Evolutionary conservation across 1,140 invertebrate genomes (phyloP), one percentile per base, ranked within the genome.

Genomic region (Bombus ignitus): DNA sequence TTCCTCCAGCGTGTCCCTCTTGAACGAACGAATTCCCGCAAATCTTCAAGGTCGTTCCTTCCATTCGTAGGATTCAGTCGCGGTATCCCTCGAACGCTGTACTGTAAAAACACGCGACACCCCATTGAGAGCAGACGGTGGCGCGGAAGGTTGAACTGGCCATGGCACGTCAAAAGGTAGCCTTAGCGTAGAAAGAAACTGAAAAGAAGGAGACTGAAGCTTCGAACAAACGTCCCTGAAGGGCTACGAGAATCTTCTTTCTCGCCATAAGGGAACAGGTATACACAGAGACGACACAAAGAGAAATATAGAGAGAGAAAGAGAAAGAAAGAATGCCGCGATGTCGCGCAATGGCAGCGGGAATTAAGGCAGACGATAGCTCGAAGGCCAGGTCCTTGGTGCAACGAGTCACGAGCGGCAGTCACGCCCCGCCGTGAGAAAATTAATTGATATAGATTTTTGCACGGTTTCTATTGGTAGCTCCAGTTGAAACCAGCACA

Each of bases 371-470:
- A 57, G 87, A 59, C 72, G 87, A 78, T 85, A 81, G 74, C 57
- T 74, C 79, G 87, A 89, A 89, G 87, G 71, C 73, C 87, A 37
- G 66, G 84, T 72, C 87, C 88, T 89, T 90, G 88, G 88, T 42
- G 47, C 82, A 87, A 90, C 88, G 82, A 90, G 88, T 80, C 85
- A 81, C 72, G 84, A 87, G 53, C 66, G 47, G 85, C 71, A 86
- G 90, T 92, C 87, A 92, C 88, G 85, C 88, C 89, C 84, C 59
- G 86, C 83, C 86, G 88, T 83, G 90, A 90, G 88, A 85, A 87
- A 91, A 91, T 91, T 91, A 91, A 91, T 91, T 86, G 91, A 91
- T 88, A 88, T 73, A 85, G 71, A 88, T 86, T 90, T 89, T 90
- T 87, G 78, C 53, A 35, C 66, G n/a, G 47, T 79, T 47, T 39